phyloP scores from a whole-genome alignment of 2,797 vertebrate genomes.

The Glyptemys insculpta region DNA sequence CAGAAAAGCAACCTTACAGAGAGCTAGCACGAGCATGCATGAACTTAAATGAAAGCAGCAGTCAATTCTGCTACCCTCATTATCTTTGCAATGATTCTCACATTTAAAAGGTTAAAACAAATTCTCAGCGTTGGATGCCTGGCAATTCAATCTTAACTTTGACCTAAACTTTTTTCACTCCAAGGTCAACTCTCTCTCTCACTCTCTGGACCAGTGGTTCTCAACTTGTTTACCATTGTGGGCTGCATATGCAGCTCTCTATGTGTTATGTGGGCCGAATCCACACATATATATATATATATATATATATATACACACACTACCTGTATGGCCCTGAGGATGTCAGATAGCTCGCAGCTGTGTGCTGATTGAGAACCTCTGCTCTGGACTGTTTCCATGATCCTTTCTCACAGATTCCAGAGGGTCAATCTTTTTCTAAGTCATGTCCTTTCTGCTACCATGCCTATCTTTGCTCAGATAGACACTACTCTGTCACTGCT shows the following conservation, averaged over 20 bases:
- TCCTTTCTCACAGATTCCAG: background rate
- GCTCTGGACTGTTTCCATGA: background rate
- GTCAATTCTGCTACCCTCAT: background rate
- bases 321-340: too few relatives aligned
- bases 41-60: background rate
- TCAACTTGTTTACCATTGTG: too few relatives aligned
- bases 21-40: background rate
- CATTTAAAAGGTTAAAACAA: background rate
- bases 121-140: background rate
- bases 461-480: background rate
- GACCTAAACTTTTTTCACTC: background rate
- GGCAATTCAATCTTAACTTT: background rate
- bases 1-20: background rate
- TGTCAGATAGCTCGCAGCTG: too few relatives aligned
- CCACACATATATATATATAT: too few relatives aligned
- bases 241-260: too few relatives aligned
- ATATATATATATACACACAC: too few relatives aligned
- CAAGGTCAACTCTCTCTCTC: background rate
- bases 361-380: too few relatives aligned
- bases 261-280: too few relatives aligned
- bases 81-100: background rate
- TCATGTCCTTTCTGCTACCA: background rate
- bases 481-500: background rate
- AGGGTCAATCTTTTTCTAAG: background rate
- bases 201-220: background rate